Conservation (phyloP, 1,140 invertebrate genomes). For the Drosophila albomicans region DNA sequence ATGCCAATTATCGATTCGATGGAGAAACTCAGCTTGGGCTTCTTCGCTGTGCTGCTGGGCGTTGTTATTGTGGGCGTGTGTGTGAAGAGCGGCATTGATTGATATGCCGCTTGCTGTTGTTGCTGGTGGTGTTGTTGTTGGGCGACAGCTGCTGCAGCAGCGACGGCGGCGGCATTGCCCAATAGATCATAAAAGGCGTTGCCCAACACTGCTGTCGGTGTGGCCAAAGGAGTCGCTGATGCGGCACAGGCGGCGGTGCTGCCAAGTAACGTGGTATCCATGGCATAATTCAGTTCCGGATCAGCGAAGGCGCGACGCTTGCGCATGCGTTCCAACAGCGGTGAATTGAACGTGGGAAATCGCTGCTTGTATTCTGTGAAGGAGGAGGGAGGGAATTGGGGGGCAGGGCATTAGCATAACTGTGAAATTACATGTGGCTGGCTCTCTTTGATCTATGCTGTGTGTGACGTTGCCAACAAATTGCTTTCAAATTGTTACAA, state of each 20-base stretch:
- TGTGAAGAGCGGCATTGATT: constrained; percentile 45
- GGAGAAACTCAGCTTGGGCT: constrained; percentile 86
- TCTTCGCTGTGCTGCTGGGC: constrained; percentile 55
- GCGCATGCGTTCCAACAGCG: constrained; percentile 85
- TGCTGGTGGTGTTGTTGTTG: constrained; percentile 27
- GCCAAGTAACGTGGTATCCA: constrained; percentile 70
- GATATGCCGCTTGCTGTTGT: constrained; percentile 42
- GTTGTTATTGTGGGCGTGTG: constrained; percentile 63
- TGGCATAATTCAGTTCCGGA: constrained; percentile 85
- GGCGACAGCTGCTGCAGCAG: constrained; percentile 46
- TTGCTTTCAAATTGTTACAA: constrained; percentile 51
- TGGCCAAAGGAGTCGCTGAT: constrained; percentile 32
- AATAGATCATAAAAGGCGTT: constrained; percentile 68
- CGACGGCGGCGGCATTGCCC: constrained; percentile 51
- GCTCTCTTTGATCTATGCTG: constrained; percentile 19
- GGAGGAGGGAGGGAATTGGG: neutral
- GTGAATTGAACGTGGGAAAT: constrained; percentile 80
- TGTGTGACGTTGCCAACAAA: constrained; percentile 38
- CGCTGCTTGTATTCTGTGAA: constrained; percentile 78
- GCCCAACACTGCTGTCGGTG: constrained; percentile 33
- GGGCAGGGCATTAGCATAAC: constrained; percentile 28
- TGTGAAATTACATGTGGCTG: constrained; percentile 30
- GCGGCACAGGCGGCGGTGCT: constrained; percentile 32
- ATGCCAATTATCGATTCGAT: constrained; percentile 88
- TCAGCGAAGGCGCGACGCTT: constrained; percentile 87